Evolutionary conservation across 2,888 invertebrate species (phyloP).

Genomic region (Brachypterus glaber): DNA sequence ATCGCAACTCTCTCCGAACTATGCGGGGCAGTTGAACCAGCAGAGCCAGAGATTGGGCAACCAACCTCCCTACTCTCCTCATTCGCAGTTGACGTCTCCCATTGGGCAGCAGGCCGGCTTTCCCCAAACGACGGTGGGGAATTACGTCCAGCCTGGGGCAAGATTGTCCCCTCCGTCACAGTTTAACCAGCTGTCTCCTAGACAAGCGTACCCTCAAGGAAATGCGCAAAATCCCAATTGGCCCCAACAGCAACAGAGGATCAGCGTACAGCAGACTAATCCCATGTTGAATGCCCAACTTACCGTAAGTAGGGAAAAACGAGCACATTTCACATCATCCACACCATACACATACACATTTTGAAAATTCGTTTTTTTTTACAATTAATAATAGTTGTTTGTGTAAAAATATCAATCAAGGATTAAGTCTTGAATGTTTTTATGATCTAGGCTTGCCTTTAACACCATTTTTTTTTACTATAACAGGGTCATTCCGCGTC

Average conservation of each 20-base stretch:
- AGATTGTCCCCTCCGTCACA: conserved; percentile 50
- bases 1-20: conserved; percentile 52
- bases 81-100: conserved; percentile 41
- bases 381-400: background rate
- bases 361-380: background rate
- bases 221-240: conserved; percentile 23
- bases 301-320: no score
- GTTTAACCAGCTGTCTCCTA: conserved; percentile 49
- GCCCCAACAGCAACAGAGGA: conserved; percentile 44
- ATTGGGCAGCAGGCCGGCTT: conserved; percentile 34
- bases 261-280: conserved; percentile 72
- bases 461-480: no score
- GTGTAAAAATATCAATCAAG: no score
- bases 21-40: conserved; percentile 37
- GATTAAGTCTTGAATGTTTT: no score
- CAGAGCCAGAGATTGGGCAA: conserved; percentile 25
- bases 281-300: conserved; percentile 83
- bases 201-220: conserved; percentile 36
- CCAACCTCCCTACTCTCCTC: conserved; percentile 41
- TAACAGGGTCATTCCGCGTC: no score
- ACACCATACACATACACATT: conserved; percentile 1
- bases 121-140: conserved; percentile 33
- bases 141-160: conserved; percentile 39
- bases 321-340: conserved; percentile 1
- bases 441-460: no score